phyloP scores from a whole-genome alignment of 1,140 invertebrate species.

The Condylostylus longicornis region DNA sequence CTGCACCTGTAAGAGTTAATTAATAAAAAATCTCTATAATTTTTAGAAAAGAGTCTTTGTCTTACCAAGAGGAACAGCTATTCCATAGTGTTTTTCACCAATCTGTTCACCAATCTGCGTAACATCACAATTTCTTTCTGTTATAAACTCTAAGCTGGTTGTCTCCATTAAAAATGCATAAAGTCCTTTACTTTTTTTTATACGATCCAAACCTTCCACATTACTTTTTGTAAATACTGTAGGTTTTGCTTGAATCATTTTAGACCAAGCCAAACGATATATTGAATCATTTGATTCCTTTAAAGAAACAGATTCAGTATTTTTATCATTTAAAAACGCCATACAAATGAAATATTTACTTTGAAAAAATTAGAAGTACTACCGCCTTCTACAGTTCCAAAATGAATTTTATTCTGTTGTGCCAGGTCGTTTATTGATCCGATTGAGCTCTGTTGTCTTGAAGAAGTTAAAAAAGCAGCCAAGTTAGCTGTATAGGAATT shows the following conservation, averaged over 20 bases:
- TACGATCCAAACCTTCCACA: conserved; percentile 68
- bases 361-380: conserved; percentile 44
- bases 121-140: conserved; percentile 58
- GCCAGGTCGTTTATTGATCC: conserved; percentile 75
- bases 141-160: conserved; percentile 60
- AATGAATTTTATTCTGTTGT: conserved; percentile 73
- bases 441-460: conserved; percentile 67
- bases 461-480: conserved; percentile 83
- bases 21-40: too few species aligned
- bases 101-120: conserved; percentile 61
- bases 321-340: too few species aligned
- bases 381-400: conserved; percentile 61
- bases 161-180: conserved; percentile 83
- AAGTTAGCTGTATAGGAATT: conserved; percentile 92
- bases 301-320: too few species aligned
- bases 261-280: conserved; percentile 56
- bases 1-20: conserved; percentile 24
- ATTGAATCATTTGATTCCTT: conserved; percentile 53
- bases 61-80: conserved; percentile 59
- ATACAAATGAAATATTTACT: conserved; percentile 39
- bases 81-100: conserved; percentile 72
- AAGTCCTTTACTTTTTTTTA: conserved; percentile 43
- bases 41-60: too few species aligned
- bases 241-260: conserved; percentile 68
- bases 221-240: conserved; percentile 67